Conservation (phyloP, 2,797 vertebrate genomes). For the Eulemur rubriventer region DNA sequence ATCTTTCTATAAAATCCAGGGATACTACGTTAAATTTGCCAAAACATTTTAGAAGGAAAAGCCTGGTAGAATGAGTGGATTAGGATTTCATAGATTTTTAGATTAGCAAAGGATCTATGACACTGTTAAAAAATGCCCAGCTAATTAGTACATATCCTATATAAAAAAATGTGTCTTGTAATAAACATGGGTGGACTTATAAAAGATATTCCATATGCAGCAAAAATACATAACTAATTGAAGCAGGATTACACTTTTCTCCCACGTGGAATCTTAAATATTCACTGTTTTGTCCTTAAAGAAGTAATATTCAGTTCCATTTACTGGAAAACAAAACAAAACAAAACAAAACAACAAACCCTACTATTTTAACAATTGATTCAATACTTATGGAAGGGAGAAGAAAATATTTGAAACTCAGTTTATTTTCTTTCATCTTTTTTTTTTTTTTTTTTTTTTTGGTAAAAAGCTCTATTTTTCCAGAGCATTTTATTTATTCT, state of each 20-base stretch:
- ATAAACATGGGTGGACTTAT: constrained; percentile 76
- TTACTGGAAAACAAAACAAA: background rate
- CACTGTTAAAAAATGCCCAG: constrained; percentile 51
- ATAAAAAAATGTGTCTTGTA: constrained; percentile 67
- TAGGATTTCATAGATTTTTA: constrained; percentile 74
- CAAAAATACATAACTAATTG: constrained; percentile 37
- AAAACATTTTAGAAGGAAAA: constrained; percentile 72
- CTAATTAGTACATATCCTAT: constrained; percentile 79
- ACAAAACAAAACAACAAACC: background rate
- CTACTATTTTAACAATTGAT: constrained; percentile 34
- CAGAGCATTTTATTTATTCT: constrained; percentile 83
- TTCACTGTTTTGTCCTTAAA: constrained; percentile 63
- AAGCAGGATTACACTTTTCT: constrained; percentile 48
- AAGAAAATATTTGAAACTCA: constrained; percentile 64
- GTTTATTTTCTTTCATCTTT: constrained; percentile 62
- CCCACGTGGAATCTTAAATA: constrained; percentile 45
- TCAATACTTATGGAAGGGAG: constrained; percentile 62
- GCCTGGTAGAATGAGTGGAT: constrained; percentile 39
- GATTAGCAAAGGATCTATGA: constrained; percentile 62
- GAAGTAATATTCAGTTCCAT: constrained; percentile 37
- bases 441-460: constrained; percentile 28
- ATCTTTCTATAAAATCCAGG: constrained; percentile 71
- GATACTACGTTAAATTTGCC: constrained; percentile 70
- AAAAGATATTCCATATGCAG: constrained; percentile 52
- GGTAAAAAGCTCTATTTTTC: constrained; percentile 64